phyloP scores from a whole-genome alignment of 2,797 vertebrate species.

The Kryptolebias ocellatus region DNA sequence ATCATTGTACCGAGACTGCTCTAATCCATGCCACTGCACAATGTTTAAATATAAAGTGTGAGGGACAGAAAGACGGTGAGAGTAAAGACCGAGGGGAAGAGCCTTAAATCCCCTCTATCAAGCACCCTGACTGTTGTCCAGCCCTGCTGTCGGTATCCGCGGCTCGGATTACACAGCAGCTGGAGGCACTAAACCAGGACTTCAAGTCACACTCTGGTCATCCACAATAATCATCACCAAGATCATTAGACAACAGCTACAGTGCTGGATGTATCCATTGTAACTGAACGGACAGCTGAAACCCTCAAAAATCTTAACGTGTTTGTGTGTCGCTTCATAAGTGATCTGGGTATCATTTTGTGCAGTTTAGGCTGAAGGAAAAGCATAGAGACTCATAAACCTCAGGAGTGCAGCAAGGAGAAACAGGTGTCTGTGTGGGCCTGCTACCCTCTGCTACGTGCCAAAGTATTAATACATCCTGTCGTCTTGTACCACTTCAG shows the following conservation, averaged over 20 bases:
- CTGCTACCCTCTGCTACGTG: constrained; percentile 27
- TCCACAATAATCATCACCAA: constrained; percentile 67
- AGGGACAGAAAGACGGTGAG: constrained; percentile 49
- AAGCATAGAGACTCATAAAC: constrained; percentile 3
- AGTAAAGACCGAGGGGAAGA: constrained; percentile 68
- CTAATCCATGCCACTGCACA: constrained; percentile 26
- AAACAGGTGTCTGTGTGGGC: constrained; percentile 51
- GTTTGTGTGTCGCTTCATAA: not conserved
- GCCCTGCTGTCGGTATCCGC: constrained; percentile 74
- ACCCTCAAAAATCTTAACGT: not conserved
- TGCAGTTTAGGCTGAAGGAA: not conserved
- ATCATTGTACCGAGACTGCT: constrained; percentile 53
- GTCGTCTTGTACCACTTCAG: constrained; percentile 33
- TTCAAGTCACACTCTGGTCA: constrained; percentile 72
- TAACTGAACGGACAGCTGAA: not conserved
- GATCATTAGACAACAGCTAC: constrained; percentile 61
- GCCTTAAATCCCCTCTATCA: constrained; percentile 61
- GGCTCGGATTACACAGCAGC: constrained; percentile 81
- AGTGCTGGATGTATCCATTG: not conserved
- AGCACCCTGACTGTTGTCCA: constrained; percentile 61
- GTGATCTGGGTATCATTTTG: not conserved
- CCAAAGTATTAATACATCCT: constrained; percentile 62
- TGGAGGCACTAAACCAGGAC: constrained; percentile 73
- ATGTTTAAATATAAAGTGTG: constrained; percentile 58
- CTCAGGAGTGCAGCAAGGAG: constrained; percentile 25